Evolutionary conservation across 2,797 vertebrate species (phyloP).

Genomic region (Sparus aurata): DNA sequence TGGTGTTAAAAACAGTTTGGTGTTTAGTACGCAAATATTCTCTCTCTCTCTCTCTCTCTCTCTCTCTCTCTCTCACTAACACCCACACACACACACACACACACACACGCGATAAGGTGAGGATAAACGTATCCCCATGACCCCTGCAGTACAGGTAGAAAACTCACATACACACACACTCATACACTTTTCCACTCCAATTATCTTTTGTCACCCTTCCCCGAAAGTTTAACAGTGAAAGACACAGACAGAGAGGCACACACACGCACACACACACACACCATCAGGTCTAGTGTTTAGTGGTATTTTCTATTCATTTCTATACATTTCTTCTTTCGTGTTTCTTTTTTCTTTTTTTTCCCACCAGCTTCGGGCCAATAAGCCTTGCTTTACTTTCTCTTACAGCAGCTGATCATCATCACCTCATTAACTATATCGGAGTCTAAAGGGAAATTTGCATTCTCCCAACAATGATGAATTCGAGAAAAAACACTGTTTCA

Average conservation of each 20-base stretch:
- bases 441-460: not conserved
- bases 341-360: not conserved
- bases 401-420: not conserved
- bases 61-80: not conserved
- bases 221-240: slow-evolving; percentile 29
- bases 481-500: not conserved
- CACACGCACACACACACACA: not conserved
- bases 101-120: slow-evolving; percentile 21
- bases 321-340: not conserved
- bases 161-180: slow-evolving; percentile 13
- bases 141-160: slow-evolving; percentile 54
- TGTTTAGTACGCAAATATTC: slow-evolving; percentile 35
- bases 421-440: not conserved
- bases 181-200: slow-evolving; percentile 45
- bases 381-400: not conserved
- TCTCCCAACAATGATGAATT: not conserved
- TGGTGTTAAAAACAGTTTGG: slow-evolving; percentile 70
- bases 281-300: not conserved
- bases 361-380: too few relatives aligned
- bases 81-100: not conserved
- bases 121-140: slow-evolving; percentile 33
- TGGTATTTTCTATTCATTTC: not conserved
- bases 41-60: not conserved
- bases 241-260: not conserved
- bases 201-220: slow-evolving; percentile 52